Evolutionary conservation across 2,888 invertebrate species (phyloP), one percentile per base, ranked within the genome.

Genomic region (Lithophane ornitopus): DNA sequence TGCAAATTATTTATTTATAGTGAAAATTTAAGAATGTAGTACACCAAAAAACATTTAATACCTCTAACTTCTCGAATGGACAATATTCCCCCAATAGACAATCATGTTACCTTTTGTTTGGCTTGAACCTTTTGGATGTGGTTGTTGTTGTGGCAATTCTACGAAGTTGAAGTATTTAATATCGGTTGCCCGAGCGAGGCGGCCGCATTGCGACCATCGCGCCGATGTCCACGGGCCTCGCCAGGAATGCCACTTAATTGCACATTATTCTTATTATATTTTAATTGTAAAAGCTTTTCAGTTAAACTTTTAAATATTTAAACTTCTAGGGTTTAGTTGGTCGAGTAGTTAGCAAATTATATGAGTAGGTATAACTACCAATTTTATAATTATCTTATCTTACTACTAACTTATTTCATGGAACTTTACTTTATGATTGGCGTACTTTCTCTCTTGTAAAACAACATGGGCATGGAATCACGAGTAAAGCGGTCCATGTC

Each of bases 111-210:
- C 1, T 0, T 44, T 44, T 14, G 44, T 62, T 44, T 26, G 11
- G 39, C 9, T 3, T 7, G 28, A 52, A 70, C 66, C 81, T 82
- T 81, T 62, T 84, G 63, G 7, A 2, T 1, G 39, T 26, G 11
- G 19, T 39, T 22, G 9, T 39, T 22, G 9, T 11, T 14, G 52
- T 22, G 41, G 22, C 11, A 7, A 16, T 34, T 49, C 44, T 73
- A 70, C 67, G 82, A 59, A 69, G 68, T 76, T 61, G 66, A 84
- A 84, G 85, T 84, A 84, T 84, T 84, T 84, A 84, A 84, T 84
- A 84, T 81, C 70, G 81, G 76, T 49, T 26, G 56, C 26, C 41
- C 58, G 39, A 59, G 69, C 61, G 59, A 39, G 28, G 74, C 66
- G 76, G 63, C 69, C 81, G 81, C 85, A 83, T 81, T 74, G 71